Base-by-base conservation (phyloP, 2,113 vertebrate genomes). In the Cottus gobio region DNA sequence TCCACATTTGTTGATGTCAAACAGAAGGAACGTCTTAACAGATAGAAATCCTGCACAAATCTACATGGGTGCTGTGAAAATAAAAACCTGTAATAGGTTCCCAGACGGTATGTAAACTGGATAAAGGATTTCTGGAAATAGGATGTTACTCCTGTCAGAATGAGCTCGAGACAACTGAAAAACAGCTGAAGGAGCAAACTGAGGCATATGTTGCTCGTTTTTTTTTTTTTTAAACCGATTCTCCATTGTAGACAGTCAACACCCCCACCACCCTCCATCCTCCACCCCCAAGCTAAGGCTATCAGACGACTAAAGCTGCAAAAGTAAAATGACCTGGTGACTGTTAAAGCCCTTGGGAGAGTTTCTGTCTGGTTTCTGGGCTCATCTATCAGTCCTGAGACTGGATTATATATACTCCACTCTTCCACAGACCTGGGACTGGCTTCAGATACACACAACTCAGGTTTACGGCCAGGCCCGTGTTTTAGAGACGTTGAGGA, bases 221-320 rank as follows among this genome's bases (percentile, higher is more conserved):
- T 84, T 75, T 57, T 75, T 18, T 60, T 71, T 85, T 77, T 64
- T 80, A 87, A 88, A 92, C 76, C 1, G 70, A 83, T 83, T 82
- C 18, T 79, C 67, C n/a, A 80, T 28, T 0, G 37, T 34, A 85
- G 64, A 70, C 77, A 83, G 80, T 69, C 78, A 85, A 70, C 69
- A 80, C 63, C 78, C 73, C 73, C 57, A 71, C 24, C 57, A 16
- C 10, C 84, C 75, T 69, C 66, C 67, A 52, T 67, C 58, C 68
- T 65, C 28, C 24, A 77, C 66, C 68, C 46, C 66, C 52, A 71
- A 84, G 85, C 75, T 90, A 91, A 90, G 79, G 79, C 87, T 87
- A 90, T 93, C 89, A 92, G 89, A 93, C 83, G 67, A 81, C 83
- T 93, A 89, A 91, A 89, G 84, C 90, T 91, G 80, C 82, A 82